These are phyloP conservation scores for Biston stratarius DNA, from an alignment of 2,888 invertebrate genomes.

Conservation along the genomic window DNA sequence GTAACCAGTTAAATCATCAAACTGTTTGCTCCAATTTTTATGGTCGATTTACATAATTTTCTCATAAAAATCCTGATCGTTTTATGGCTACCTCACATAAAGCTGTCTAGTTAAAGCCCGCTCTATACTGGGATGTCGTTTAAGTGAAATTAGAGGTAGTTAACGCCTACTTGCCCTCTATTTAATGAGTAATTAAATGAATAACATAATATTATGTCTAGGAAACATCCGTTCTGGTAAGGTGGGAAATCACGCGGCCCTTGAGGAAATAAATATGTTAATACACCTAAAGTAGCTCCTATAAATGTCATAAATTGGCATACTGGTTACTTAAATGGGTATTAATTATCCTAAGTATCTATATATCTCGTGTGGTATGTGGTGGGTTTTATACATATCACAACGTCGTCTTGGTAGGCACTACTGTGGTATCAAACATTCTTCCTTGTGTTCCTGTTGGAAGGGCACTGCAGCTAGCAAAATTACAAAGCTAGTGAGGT, in stretches of 20 bases:
- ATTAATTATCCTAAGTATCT: not conserved
- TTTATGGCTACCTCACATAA: conserved; percentile 13
- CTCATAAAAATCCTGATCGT: conserved; percentile 12
- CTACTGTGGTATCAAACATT: too few species aligned
- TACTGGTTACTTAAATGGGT: too few species aligned
- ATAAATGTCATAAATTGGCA: too few species aligned
- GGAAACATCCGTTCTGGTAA: conserved; percentile 61
- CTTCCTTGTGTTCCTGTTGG: too few species aligned
- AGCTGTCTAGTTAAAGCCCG: conserved; percentile 23
- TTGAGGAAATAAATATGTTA: not conserved
- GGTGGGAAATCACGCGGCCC: conserved; percentile 12
- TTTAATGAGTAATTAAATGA: conserved; percentile 65
- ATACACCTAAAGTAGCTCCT: not conserved
- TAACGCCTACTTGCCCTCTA: conserved; percentile 61
- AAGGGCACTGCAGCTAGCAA: too few species aligned
- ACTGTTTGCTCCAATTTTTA: conserved; percentile 16
- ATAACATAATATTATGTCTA: conserved; percentile 64
- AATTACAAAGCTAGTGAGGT: too few species aligned
- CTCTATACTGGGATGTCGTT: conserved; percentile 12
- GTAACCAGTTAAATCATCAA: conserved; percentile 10
- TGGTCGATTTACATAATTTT: conserved; percentile 13
- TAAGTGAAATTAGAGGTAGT: conserved; percentile 63
- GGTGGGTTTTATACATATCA: too few species aligned
- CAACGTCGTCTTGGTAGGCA: too few species aligned
- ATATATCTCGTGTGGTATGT: too few species aligned